Conservation (phyloP, 2,797 vertebrate genomes). For the Lagorchestes hirsutus region DNA sequence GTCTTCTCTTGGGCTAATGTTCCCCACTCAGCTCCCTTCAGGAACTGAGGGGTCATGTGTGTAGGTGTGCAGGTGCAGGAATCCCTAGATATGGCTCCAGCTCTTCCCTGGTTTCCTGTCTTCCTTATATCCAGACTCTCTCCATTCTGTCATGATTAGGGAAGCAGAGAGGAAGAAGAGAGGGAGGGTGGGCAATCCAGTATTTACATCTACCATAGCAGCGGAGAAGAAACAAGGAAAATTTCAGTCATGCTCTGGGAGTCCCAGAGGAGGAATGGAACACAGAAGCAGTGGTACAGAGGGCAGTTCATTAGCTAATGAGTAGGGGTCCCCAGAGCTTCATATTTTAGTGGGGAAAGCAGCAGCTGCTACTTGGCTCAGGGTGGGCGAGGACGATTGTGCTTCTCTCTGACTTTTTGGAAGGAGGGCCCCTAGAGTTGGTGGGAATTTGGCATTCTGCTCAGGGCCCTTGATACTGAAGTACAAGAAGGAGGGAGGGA, state of each 20-base stretch:
- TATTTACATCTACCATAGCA: not conserved
- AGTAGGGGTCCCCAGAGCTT: not conserved
- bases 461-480: not conserved
- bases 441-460: not conserved
- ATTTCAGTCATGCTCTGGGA: not conserved
- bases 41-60: not conserved
- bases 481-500: not conserved
- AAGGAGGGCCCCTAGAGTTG: not conserved
- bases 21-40: not conserved
- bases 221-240: not conserved
- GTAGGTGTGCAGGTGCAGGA: not conserved
- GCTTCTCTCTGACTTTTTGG: not conserved
- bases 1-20: not conserved
- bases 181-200: not conserved
- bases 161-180: not conserved
- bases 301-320: slow-evolving; percentile 13
- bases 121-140: not conserved
- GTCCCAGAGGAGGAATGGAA: not conserved
- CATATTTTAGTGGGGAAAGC: not conserved
- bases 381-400: not conserved
- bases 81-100: not conserved
- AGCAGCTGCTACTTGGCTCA: not conserved
- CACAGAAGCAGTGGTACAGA: not conserved
- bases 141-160: not conserved
- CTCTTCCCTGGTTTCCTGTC: not conserved